Evolutionary conservation across 2,888 invertebrate genomes (phyloP), one percentile per base, ranked within the genome.

Genomic region (Spodoptera picta): DNA sequence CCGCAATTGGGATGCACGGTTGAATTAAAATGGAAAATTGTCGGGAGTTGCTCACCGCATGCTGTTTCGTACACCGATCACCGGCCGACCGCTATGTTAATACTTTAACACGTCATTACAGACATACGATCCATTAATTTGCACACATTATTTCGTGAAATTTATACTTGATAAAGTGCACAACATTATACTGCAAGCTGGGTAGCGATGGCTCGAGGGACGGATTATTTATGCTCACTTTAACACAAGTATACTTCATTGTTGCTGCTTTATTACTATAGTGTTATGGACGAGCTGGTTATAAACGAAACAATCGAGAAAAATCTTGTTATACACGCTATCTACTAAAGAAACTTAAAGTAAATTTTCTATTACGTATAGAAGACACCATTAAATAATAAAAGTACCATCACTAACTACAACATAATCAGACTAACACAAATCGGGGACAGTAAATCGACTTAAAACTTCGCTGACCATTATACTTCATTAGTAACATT

Each of bases 91-190:
- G 41, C 50, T 47, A 43, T 49, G 76, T 71, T 65, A 53, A 72
- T 61, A 66, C 53, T 54, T 76, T 71, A 64, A 47, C 71, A 71
- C 23, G 19, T 56, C 65, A 76, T 73, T 66, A 66, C 59, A 59
- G 67, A 76, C 19, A 50, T 36, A 47, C 65, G 73, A 60, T 76
- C 58, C 61, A 61, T 66, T 72, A 12, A 69, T 69, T 73, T 44
- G 46, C 46, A 5, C 24, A 53, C 46, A 65, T 71, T 56, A 65
- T 65, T 50, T 10, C 3, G 1, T 19, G 43, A 56, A 47, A 52
- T 49, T 27, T 53, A 19, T 41, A 31, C 27, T 62, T 46, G 4
- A 50, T 41, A 45, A 53, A 59, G 11, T 14, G 43, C 14, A 31
- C 45, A 5, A 36, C 9, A 45, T 53, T 57, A 48, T n/a, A 14